A percentile compares a stretch with the other conserved stretches of the same genome.
Conservation (phyloP, 2,888 invertebrate genomes). For the Archips xylosteana region DNA sequence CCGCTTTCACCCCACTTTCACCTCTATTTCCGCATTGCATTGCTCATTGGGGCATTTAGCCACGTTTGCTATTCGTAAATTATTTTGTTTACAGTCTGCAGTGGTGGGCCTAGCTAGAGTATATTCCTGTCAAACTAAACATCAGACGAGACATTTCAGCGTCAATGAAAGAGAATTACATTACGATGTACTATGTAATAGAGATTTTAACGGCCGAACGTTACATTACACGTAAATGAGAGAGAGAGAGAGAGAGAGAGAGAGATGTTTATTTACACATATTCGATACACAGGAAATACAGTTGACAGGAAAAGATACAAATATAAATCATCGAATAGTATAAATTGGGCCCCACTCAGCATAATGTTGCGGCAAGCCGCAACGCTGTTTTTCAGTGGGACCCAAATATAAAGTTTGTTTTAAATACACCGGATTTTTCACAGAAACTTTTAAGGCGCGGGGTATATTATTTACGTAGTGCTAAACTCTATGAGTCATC, state of each 20-base stretch:
- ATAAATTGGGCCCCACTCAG: too few relatives aligned
- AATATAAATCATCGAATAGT: too few relatives aligned
- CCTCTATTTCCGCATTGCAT: constrained; percentile 78
- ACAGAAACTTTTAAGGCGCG: constrained; percentile 5
- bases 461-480: constrained; percentile 11
- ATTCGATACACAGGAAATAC: too few relatives aligned
- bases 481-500: constrained; percentile 43
- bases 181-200: constrained; percentile 8
- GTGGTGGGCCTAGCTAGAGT: constrained; percentile 6
- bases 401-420: not conserved
- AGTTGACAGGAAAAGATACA: too few relatives aligned
- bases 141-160: not conserved
- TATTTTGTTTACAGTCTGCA: constrained; percentile 30
- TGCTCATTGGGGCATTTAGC: constrained; percentile 57
- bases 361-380: too few relatives aligned
- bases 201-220: not conserved
- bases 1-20: constrained; percentile 84
- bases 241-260: too few relatives aligned
- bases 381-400: too few relatives aligned
- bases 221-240: not conserved
- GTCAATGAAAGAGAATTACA: constrained; percentile 15
- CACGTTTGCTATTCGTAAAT: constrained; percentile 50
- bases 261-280: too few relatives aligned
- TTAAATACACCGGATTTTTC: not conserved
- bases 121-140: not conserved